A percentile compares a stretch with the other conserved stretches of the same genome.
Conservation (phyloP, 1,140 invertebrate species). For the Sitophilus oryzae region DNA sequence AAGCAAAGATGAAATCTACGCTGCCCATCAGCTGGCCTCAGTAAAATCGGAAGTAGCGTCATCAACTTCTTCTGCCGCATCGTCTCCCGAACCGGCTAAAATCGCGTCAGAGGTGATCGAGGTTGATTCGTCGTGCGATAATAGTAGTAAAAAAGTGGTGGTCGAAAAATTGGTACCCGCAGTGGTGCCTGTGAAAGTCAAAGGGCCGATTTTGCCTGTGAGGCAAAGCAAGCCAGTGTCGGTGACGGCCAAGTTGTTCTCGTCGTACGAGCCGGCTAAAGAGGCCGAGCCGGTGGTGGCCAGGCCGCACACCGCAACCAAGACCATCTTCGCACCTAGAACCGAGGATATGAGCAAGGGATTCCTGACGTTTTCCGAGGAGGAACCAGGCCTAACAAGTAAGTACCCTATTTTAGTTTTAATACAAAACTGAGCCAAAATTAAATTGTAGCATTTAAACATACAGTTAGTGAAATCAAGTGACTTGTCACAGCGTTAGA, state of each 20-base stretch:
- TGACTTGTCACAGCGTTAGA: no score
- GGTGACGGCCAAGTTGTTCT: constrained; percentile 27
- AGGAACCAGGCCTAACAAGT: constrained; percentile 79
- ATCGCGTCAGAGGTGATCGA: constrained; percentile 18
- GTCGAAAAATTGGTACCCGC: constrained; percentile 2
- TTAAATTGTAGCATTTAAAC: no score
- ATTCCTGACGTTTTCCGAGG: constrained; percentile 80
- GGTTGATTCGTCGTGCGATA: constrained; percentile 13
- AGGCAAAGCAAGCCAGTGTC: constrained; percentile 37
- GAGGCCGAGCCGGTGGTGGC: constrained; percentile 15
- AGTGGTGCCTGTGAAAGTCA: no score
- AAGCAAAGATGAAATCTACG: constrained; percentile 79
- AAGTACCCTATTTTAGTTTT: constrained; percentile 47
- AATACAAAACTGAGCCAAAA: no score
- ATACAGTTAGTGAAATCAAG: no score
- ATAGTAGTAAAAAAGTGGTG: not conserved
- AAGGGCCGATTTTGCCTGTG: no score
- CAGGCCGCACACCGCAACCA: constrained; percentile 60
- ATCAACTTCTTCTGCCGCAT: no score
- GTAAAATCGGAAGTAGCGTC: constrained; percentile 30
- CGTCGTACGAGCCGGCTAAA: constrained; percentile 6
- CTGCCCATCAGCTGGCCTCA: constrained; percentile 58
- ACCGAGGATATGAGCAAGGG: constrained; percentile 91
- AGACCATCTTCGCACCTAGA: constrained; percentile 74
- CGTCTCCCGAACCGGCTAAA: constrained; percentile 14